Evolutionary conservation across 2,888 invertebrate genomes (phyloP).

Genomic region (Thalpophila matura): DNA sequence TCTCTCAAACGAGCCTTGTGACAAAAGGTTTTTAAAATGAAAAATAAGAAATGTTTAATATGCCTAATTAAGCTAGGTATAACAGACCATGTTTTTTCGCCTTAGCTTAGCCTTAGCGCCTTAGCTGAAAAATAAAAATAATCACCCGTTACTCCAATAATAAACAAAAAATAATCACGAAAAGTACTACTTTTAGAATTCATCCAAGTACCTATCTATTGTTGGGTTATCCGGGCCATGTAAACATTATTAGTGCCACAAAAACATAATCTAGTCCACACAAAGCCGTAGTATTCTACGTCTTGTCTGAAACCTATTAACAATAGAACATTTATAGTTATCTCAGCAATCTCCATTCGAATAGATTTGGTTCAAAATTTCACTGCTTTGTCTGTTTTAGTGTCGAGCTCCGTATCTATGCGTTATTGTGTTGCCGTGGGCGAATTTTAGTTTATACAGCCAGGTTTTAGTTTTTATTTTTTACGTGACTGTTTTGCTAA

Average conservation of each 20-base stretch:
- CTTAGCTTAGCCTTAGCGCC: too few relatives aligned
- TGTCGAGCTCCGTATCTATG: conserved; percentile 71
- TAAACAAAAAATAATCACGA: neutral
- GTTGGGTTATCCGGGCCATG: conserved; percentile 5
- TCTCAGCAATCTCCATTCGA: conserved; percentile 69
- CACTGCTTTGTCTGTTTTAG: conserved; percentile 73
- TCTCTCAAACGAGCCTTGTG: neutral
- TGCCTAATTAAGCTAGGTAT: too few relatives aligned
- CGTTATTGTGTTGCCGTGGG: conserved; percentile 33
- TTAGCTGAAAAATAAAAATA: neutral
- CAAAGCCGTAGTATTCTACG: conserved; percentile 31
- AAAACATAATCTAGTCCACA: conserved; percentile 25
- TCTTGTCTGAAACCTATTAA: conserved; percentile 67
- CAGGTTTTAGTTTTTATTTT: conserved; percentile 7
- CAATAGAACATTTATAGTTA: conserved; percentile 73
- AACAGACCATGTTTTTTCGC: too few relatives aligned
- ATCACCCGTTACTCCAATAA: conserved; percentile 1
- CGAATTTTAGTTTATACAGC: conserved; percentile 6
- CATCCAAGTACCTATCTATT: conserved; percentile 20
- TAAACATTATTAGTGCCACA: conserved; percentile 29
- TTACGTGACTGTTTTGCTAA: neutral
- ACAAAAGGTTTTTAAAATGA: too few relatives aligned
- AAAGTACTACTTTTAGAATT: conserved; percentile 1
- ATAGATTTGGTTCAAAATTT: conserved; percentile 75
- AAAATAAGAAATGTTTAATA: too few relatives aligned